Evolutionary conservation across 2,888 invertebrate genomes (phyloP).

Genomic region (Meghimatium bilineatum): DNA sequence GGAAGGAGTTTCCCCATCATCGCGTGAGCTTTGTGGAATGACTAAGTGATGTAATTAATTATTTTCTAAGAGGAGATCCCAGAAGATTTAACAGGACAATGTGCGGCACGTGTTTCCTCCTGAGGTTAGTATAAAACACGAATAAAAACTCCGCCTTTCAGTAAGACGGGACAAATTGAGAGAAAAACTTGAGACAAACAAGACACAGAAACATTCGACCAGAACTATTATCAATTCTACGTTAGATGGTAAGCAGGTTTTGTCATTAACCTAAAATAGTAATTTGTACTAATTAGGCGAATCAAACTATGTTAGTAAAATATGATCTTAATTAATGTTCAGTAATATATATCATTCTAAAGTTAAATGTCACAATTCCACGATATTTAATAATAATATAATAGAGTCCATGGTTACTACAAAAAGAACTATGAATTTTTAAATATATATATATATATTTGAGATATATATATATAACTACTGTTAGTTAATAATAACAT

Average conservation of each 20-base stretch:
- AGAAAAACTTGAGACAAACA: background rate
- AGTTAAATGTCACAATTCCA: no score
- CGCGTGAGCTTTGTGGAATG: background rate
- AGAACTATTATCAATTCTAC: background rate
- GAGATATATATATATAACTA: no score
- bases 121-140: background rate
- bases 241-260: background rate
- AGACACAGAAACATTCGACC: background rate
- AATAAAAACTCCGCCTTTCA: background rate
- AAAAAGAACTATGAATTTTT: no score
- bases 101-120: background rate
- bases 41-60: slow-evolving; percentile 22
- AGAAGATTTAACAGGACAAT: background rate
- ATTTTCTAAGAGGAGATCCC: slow-evolving; percentile 2
- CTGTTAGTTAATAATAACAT: no score
- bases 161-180: background rate
- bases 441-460: no score
- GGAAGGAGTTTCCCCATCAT: slow-evolving; percentile 7
- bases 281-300: background rate
- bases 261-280: background rate
- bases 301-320: background rate
- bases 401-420: no score
- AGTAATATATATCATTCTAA: no score
- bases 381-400: no score
- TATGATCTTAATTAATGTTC: no score